These are phyloP conservation scores for Chymomyza amoena DNA, from an alignment of 2,888 invertebrate species.

Conservation along the genomic window DNA sequence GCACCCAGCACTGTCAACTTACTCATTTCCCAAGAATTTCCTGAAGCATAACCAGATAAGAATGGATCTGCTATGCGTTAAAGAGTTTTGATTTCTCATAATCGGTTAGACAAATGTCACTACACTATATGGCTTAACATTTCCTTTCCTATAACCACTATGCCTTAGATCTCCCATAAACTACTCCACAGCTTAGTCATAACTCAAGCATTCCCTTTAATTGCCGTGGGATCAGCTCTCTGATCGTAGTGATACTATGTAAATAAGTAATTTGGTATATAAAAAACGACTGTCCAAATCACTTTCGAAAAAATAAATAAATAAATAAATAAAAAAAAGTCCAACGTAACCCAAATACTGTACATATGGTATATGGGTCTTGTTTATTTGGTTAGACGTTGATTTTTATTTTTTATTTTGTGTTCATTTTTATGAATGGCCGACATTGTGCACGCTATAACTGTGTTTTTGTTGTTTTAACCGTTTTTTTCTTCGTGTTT, in stretches of 20 bases:
- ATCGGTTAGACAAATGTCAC: no score
- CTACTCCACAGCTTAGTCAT: background rate
- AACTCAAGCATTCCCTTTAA: background rate
- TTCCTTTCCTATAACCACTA: no score
- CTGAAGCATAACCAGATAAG: no score
- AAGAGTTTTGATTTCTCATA: no score
- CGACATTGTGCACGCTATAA: slow-evolving; percentile 51
- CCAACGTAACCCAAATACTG: background rate
- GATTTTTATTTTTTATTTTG: background rate
- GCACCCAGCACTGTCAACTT: no score
- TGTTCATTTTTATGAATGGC: slow-evolving; percentile 52
- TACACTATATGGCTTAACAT: no score
- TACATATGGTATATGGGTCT: background rate
- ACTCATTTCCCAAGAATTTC: no score
- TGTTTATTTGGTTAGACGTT: slow-evolving; percentile 24
- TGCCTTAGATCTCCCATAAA: background rate
- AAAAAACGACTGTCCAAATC: background rate
- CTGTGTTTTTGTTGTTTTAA: slow-evolving; percentile 1
- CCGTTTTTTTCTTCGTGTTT: background rate
- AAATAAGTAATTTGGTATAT: background rate
- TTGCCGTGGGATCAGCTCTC: background rate
- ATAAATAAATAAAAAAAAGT: no score
- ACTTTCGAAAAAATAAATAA: background rate
- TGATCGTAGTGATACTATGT: background rate
- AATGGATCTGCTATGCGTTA: no score